Evolutionary conservation across 2,113 vertebrate genomes (phyloP), one percentile per base, ranked within the genome.

Genomic region (Girardinichthys multiradiatus): DNA sequence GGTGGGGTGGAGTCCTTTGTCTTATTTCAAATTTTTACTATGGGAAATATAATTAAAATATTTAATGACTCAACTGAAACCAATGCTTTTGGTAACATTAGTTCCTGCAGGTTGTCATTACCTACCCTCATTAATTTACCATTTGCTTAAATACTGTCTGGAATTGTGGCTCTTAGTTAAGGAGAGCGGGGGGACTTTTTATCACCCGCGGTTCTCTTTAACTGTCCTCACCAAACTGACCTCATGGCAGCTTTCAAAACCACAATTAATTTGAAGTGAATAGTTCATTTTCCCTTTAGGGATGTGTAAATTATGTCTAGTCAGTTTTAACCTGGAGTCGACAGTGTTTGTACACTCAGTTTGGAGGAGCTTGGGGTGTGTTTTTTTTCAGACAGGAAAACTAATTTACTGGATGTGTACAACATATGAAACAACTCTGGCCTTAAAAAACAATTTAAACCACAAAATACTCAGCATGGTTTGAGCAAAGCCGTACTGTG

Each of bases 101-200:
- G 79, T 60, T 45, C 14, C 72, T 68, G 24, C 28, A 76, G 75
- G 27, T 29, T 67, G 26, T 74, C 21, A 42, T 68, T 60, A 75
- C 72, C 51, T 31, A 29, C 30, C n/a, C 75, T 51, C 28, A 71
- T 57, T 59, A 68, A 62, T 64, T 72, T 61, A 48, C 14, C 42
- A 62, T 45, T 59, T 48, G 27, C 13, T 68, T 48, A 45, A 76
- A 76, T 4, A 4, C 14, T 29, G 2, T 65, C 59, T 26, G n/a
- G 64, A 82, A 61, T 33, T 10, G 29, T 26, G 42, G 15, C 45
- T 77, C 28, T 73, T 73, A 58, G 70, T 63, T 45, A 1, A 19
- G 31, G 15, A 10, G n/a, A 67, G 29, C 19, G 35, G 14, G 12
- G 59, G 35, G 72, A 63, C 48, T 54, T 54, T 72, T 70, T 26